phyloP scores from a whole-genome alignment of 2,797 vertebrate species.

The Manis pentadactyla region DNA sequence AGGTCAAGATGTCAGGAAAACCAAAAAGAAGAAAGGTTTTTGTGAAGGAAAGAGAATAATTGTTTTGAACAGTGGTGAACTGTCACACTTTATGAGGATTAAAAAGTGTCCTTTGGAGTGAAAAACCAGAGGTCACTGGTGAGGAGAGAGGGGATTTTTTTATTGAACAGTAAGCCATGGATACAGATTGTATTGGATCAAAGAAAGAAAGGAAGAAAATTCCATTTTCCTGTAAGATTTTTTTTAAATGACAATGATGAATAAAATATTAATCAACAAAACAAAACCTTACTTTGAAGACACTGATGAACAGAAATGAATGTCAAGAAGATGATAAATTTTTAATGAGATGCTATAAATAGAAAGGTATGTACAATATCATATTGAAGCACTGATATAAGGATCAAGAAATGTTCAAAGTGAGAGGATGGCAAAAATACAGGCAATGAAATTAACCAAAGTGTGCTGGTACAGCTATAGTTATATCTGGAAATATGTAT shows the following conservation, averaged over 20 bases:
- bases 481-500: not conserved
- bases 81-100: not conserved
- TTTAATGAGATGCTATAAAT: not conserved
- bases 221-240: not conserved
- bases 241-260: not conserved
- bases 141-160: not conserved
- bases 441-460: not conserved
- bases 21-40: not conserved
- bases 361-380: not conserved
- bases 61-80: not conserved
- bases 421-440: not conserved
- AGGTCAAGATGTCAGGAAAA: not conserved
- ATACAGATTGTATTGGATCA: not conserved
- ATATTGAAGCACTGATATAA: not conserved
- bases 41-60: not conserved
- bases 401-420: not conserved
- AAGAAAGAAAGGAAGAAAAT: not conserved
- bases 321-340: not conserved
- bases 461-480: not conserved
- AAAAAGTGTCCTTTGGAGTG: not conserved
- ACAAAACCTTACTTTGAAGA: not conserved
- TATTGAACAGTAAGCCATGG: not conserved
- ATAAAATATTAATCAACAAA: not conserved
- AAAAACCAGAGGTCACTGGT: not conserved
- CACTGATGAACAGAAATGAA: not conserved